Conservation (phyloP, 2,888 invertebrate genomes). For the Agonopterix subpropinquella region DNA sequence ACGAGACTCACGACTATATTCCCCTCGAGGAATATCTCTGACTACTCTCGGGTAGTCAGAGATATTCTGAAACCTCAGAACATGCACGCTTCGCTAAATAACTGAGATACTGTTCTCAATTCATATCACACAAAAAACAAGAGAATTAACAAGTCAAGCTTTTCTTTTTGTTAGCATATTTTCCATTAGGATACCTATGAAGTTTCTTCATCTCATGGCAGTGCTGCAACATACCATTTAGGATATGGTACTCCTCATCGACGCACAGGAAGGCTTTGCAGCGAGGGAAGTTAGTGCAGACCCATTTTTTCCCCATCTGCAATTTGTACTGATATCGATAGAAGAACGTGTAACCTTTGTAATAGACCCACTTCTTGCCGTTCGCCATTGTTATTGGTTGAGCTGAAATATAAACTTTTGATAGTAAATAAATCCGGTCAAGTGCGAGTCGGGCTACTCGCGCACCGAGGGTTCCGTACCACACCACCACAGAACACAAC, state of each 20-base stretch:
- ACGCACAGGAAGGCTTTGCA: slow-evolving; percentile 40
- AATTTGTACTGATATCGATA: slow-evolving; percentile 35
- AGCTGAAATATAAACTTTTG: slow-evolving; percentile 15
- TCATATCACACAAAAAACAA: too few species aligned
- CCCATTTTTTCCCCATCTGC: slow-evolving; percentile 38
- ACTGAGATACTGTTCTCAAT: too few species aligned
- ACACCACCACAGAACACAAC: too few species aligned
- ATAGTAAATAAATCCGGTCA: too few species aligned
- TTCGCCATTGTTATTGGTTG: slow-evolving; percentile 32
- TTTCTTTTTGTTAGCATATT: slow-evolving; percentile 13
- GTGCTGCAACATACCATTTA: slow-evolving; percentile 19
- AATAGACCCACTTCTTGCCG: slow-evolving; percentile 31
- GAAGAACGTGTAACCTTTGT: slow-evolving; percentile 41
- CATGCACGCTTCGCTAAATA: too few species aligned
- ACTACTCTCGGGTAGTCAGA: too few species aligned
- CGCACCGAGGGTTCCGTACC: too few species aligned
- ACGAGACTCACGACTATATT: too few species aligned
- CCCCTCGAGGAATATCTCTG: too few species aligned
- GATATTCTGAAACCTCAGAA: too few species aligned
- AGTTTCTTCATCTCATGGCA: slow-evolving; percentile 23
- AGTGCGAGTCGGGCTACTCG: too few species aligned
- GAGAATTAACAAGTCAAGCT: too few species aligned
- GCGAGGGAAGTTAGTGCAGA: slow-evolving; percentile 41
- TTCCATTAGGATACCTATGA: slow-evolving; percentile 26
- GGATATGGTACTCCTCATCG: slow-evolving; percentile 20